Conservation (phyloP, 2,888 invertebrate species). For the Melieria picta region DNA sequence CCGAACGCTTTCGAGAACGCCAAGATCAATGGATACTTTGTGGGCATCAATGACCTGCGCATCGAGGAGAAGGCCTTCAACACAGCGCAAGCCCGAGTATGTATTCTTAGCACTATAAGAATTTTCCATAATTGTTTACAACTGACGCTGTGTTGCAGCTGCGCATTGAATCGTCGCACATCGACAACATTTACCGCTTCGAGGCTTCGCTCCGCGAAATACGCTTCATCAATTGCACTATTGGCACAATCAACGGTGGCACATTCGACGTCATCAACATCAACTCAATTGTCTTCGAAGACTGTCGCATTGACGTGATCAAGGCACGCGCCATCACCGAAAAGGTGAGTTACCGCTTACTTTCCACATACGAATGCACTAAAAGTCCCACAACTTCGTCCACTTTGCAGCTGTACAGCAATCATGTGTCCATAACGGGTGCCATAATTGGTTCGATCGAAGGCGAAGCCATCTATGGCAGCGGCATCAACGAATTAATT, state of each 20-base stretch:
- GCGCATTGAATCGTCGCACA: slow-evolving; percentile 54
- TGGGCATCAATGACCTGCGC: slow-evolving; percentile 53
- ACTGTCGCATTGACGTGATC: slow-evolving; percentile 59
- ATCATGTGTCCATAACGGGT: slow-evolving; percentile 59
- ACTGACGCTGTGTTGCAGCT: slow-evolving; percentile 48
- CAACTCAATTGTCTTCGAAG: slow-evolving; percentile 58
- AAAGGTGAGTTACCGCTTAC: slow-evolving; percentile 50
- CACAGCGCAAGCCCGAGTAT: slow-evolving; percentile 57
- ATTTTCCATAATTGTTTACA: background rate
- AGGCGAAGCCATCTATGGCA: slow-evolving; percentile 61
- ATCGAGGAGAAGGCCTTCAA: slow-evolving; percentile 60
- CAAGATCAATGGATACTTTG: slow-evolving; percentile 55
- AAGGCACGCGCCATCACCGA: slow-evolving; percentile 60
- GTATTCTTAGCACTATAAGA: slow-evolving; percentile 27
- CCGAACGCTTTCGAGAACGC: slow-evolving; percentile 59
- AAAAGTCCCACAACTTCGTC: background rate
- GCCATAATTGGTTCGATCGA: slow-evolving; percentile 62
- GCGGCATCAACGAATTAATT: slow-evolving; percentile 60
- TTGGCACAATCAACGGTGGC: slow-evolving; percentile 54
- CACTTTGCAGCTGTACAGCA: slow-evolving; percentile 52
- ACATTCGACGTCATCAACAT: slow-evolving; percentile 64
- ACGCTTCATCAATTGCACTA: slow-evolving; percentile 56
- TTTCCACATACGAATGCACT: background rate
- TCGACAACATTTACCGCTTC: slow-evolving; percentile 57
- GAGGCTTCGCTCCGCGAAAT: slow-evolving; percentile 61